Evolutionary conservation across 2,113 vertebrate genomes (phyloP).

Genomic region (Raja brachyura): DNA sequence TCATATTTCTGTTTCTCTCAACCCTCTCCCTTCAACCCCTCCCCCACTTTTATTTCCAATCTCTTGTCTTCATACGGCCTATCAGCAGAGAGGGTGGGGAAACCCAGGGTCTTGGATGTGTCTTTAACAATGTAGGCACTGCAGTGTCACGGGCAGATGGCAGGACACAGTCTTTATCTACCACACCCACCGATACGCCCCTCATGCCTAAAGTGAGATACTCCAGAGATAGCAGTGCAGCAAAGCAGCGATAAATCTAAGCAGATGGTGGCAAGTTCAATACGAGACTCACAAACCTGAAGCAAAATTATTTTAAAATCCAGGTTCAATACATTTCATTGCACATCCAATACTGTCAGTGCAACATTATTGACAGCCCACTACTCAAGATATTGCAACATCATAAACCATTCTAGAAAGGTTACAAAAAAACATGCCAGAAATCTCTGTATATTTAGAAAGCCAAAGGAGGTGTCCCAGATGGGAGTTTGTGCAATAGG

Average conservation of each 20-base stretch:
- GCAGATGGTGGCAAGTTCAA: background rate
- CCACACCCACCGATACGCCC: background rate
- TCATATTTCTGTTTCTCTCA: conserved; percentile 43
- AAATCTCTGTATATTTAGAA: background rate
- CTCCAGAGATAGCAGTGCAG: background rate
- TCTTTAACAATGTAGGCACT: background rate
- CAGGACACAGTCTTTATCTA: background rate
- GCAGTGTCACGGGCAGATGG: conserved; percentile 22
- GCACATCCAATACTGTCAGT: background rate
- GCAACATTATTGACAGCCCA: background rate
- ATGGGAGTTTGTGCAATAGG: background rate
- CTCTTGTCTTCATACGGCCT: conserved; percentile 39
- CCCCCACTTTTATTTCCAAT: conserved; percentile 40
- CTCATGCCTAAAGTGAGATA: background rate
- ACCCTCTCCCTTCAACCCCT: conserved; percentile 40
- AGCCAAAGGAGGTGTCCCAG: background rate
- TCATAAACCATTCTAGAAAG: background rate
- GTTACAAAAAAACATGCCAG: background rate
- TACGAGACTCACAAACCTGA: background rate
- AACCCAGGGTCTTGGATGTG: background rate
- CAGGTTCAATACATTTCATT: background rate
- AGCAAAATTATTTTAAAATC: background rate
- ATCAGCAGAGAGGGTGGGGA: conserved; percentile 4
- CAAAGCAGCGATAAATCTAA: background rate
- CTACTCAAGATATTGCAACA: too few species aligned